Evolutionary conservation across 1,140 invertebrate genomes (phyloP).

Genomic region (Akabosia matsudoensis): DNA sequence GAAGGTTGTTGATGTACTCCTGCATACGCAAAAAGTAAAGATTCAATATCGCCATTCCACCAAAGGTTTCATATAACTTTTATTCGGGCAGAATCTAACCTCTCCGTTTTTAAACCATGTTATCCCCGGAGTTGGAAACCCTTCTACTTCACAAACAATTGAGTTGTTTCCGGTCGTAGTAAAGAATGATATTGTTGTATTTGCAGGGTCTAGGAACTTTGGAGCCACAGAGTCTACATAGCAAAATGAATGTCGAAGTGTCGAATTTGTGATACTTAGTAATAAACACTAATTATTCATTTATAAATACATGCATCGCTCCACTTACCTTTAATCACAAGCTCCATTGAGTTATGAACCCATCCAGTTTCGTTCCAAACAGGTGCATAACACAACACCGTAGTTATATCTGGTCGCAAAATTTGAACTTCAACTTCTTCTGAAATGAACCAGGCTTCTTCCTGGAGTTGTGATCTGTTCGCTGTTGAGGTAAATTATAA

Average conservation of each 20-base stretch:
- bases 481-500: neutral
- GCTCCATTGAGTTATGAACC: neutral
- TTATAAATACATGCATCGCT: neutral
- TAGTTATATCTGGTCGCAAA: slow-evolving; percentile 12
- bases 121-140: slow-evolving; percentile 31
- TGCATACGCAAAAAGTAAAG: neutral
- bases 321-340: slow-evolving; percentile 22
- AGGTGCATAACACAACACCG: slow-evolving; percentile 24
- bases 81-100: slow-evolving; percentile 13
- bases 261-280: neutral
- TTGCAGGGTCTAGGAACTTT: slow-evolving; percentile 22
- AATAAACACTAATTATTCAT: neutral
- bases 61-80: too few species aligned
- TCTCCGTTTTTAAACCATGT: slow-evolving; percentile 32
- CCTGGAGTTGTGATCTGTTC: neutral
- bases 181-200: slow-evolving; percentile 11
- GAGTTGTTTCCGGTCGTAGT: slow-evolving; percentile 21
- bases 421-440: slow-evolving; percentile 20
- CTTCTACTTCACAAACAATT: slow-evolving; percentile 22
- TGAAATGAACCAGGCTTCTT: neutral
- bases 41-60: neutral
- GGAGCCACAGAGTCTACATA: slow-evolving; percentile 1
- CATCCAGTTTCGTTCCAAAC: slow-evolving; percentile 30
- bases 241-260: neutral
- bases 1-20: slow-evolving; percentile 27